These are phyloP conservation scores for Pegea sp. DNA, from an alignment of 23 tunicate genomes.

Conservation along the genomic window DNA sequence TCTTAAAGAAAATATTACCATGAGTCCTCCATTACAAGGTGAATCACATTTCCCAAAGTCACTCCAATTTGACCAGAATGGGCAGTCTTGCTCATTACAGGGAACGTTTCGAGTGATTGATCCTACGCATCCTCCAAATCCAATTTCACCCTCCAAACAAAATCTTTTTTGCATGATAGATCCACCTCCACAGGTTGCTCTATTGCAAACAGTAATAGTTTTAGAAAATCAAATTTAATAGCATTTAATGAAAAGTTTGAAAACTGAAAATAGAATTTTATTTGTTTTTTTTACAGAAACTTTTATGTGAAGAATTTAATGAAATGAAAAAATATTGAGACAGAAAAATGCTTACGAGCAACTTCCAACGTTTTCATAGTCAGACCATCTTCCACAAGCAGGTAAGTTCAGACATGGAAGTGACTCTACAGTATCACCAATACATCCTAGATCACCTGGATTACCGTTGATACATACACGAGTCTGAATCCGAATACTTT, in stretches of 20 bases:
- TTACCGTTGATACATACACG: constrained; percentile 12
- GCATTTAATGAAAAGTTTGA: too few relatives aligned
- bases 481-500: constrained; percentile 1
- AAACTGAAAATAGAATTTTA: neutral
- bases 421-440: constrained; percentile 2
- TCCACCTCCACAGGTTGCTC: constrained; percentile 29
- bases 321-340: too few relatives aligned
- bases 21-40: constrained; percentile 38
- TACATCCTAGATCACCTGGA: constrained; percentile 9
- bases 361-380: neutral
- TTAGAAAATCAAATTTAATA: too few relatives aligned
- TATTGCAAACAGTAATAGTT: constrained; percentile 3
- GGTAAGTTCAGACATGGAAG: constrained; percentile 4
- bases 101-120: constrained; percentile 7
- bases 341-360: constrained; percentile 1
- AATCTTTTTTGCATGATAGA: constrained; percentile 18
- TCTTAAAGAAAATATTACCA: too few relatives aligned
- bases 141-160: constrained; percentile 32
- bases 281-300: neutral
- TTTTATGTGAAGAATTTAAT: too few relatives aligned
- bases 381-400: neutral
- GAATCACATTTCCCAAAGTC: constrained; percentile 22
- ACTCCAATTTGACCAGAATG: constrained; percentile 37
- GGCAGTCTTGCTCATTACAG: constrained; percentile 24
- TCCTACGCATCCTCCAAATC: constrained; percentile 32